Percentiles rank a stretch among this genome's conserved stretches.
Conservation (phyloP, 2,888 invertebrate species). For the Heteromyza rotundicornis region DNA sequence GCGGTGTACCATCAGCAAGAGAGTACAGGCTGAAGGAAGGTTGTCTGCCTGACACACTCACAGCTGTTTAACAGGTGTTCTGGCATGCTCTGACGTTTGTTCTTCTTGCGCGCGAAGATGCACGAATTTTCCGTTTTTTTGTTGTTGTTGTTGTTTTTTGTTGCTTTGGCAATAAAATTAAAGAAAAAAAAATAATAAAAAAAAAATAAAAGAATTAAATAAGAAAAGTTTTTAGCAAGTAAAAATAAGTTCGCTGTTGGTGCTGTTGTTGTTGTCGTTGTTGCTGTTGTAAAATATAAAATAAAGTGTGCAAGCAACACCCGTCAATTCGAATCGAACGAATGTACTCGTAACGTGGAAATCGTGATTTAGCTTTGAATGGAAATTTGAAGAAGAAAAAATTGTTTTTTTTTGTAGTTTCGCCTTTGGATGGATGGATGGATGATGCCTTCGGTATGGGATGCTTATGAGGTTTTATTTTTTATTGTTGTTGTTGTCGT, state of each 20-base stretch:
- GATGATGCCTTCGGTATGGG: no score
- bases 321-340: not conserved
- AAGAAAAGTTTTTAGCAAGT: not conserved
- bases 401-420: no score
- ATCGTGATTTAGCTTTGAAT: slow-evolving; percentile 13
- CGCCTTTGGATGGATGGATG: no score
- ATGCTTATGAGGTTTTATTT: not conserved
- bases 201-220: not conserved
- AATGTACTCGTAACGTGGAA: not conserved
- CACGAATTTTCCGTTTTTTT: slow-evolving; percentile 51
- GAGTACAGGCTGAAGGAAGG: not conserved
- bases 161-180: no score
- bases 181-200: not conserved
- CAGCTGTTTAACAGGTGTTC: slow-evolving; percentile 46
- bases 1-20: slow-evolving; percentile 18
- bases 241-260: not conserved
- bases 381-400: not conserved
- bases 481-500: not conserved
- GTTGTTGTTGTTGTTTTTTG: not conserved
- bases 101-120: slow-evolving; percentile 31
- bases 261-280: not conserved
- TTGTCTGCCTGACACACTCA: slow-evolving; percentile 4
- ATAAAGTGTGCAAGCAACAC: slow-evolving; percentile 5
- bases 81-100: slow-evolving; percentile 22
- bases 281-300: not conserved